Base-by-base conservation (phyloP, 2,113 vertebrate species). In the Neogale vison region DNA sequence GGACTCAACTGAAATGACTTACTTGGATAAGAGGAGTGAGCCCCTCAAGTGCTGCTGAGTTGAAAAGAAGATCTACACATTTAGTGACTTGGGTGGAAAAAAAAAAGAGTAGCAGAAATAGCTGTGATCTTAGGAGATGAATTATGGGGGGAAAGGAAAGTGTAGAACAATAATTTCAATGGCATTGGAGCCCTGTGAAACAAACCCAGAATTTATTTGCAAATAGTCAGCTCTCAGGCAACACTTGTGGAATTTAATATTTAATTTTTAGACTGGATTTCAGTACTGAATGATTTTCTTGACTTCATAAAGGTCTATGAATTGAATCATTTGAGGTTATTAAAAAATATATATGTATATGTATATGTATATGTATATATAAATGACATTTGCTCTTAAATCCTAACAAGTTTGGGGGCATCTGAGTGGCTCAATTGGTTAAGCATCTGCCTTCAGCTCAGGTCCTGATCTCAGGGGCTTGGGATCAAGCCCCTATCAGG, bases 141-240 rank as follows among this genome's bases (percentile, higher is more conserved):
- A 84, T 20, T 50, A 42, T 39, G 4, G 7, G 20, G 36, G 31
- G 17, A 9, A 13, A n/a, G 34, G 57, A 15, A 47, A 8, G 12
- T 15, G 6, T 36, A 69, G 71, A 93, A 50, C 3, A 92, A 17
- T 79, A 34, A 67, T 92, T 92, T 65, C 80, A 82, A 21, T 47
- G 59, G 18, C 47, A 79, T 55, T 39, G 42, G 82, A 92, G 82
- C 55, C 57, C 55, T 50, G 24, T 67, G 45, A 96, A 97, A 79
- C 69, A 88, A 95, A 91, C 34, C 12, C 42, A 79, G 65, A 96
- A 83, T 63, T 90, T 87, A 69, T 65, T 95, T 90, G 17, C 2
- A n/a, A 88, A 87, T 63, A 77, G 50, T 87, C 31, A 93, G 31
- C 34, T 90, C 23, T 36, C 52, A 72, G 92, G 36, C 11, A 79